phyloP scores from a whole-genome alignment of 2,888 invertebrate species.

The Thecocarcelia acutangulata region DNA sequence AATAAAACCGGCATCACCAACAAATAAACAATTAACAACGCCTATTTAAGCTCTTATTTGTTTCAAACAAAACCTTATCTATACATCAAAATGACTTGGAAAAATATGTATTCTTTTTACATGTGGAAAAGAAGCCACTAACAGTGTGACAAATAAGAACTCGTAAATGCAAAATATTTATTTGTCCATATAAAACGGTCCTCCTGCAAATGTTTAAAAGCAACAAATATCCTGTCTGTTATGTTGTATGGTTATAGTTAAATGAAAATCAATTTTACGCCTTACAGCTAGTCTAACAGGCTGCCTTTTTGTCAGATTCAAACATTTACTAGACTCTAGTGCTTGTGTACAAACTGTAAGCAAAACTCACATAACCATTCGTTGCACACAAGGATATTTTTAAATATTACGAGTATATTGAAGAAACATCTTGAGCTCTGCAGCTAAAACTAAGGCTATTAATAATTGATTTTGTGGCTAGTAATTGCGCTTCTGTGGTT shows the following conservation, averaged over 20 bases:
- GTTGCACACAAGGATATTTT: constrained; percentile 33
- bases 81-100: constrained; percentile 20
- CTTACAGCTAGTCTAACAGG: constrained; percentile 35
- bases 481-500: constrained; percentile 71
- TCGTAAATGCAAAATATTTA: constrained; percentile 7
- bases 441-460: constrained; percentile 73
- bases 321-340: constrained; percentile 66
- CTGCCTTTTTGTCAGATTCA: constrained; percentile 2
- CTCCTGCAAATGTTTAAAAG: constrained; percentile 4
- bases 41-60: constrained; percentile 50
- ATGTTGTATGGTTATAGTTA: constrained; percentile 30
- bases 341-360: constrained; percentile 72
- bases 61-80: constrained; percentile 15
- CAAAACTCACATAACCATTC: constrained; percentile 53
- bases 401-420: not conserved
- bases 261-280: constrained; percentile 65
- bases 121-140: not conserved
- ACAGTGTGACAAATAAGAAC: constrained; percentile 59
- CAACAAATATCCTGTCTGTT: constrained; percentile 32
- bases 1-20: constrained; percentile 18
- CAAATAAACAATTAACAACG: constrained; percentile 56
- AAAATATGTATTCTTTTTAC: constrained; percentile 2
- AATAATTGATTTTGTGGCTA: constrained; percentile 79
- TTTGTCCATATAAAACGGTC: constrained; percentile 34
- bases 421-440: not conserved